Conservation (phyloP, 1,140 invertebrate species). For the Tetragnatha versicolor region DNA sequence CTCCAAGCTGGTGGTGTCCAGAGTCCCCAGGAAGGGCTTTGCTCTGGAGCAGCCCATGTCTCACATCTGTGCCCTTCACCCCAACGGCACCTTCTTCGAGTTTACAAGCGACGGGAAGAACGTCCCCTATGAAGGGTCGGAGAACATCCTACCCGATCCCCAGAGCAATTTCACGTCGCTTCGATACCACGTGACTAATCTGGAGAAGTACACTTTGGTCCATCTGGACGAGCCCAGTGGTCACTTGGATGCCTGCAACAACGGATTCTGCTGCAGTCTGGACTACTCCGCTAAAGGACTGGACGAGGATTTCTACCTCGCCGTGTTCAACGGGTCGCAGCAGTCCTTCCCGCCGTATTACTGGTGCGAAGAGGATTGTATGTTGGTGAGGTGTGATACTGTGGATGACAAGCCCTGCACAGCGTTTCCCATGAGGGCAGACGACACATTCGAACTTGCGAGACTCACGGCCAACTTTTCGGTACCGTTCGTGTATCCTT, state of each 20-base stretch:
- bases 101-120: not conserved
- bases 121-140: not conserved
- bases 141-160: not conserved
- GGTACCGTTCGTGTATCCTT: constrained; percentile 10
- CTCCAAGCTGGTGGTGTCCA: not conserved
- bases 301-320: not conserved
- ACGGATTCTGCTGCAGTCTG: constrained; percentile 52
- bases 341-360: not conserved
- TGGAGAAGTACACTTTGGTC: constrained; percentile 14
- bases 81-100: not conserved
- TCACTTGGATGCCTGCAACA: constrained; percentile 25
- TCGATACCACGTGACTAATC: not conserved
- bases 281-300: constrained; percentile 7
- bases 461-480: constrained; percentile 13
- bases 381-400: constrained; percentile 24
- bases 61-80: not conserved
- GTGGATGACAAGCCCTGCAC: not conserved
- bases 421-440: not conserved
- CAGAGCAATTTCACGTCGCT: not conserved
- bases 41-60: not conserved
- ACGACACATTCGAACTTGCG: not conserved
- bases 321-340: constrained; percentile 14
- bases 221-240: not conserved
- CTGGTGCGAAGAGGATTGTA: constrained; percentile 16
- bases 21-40: not conserved